Conservation (phyloP, 2,888 invertebrate genomes). For the Odontocolon sp. region DNA sequence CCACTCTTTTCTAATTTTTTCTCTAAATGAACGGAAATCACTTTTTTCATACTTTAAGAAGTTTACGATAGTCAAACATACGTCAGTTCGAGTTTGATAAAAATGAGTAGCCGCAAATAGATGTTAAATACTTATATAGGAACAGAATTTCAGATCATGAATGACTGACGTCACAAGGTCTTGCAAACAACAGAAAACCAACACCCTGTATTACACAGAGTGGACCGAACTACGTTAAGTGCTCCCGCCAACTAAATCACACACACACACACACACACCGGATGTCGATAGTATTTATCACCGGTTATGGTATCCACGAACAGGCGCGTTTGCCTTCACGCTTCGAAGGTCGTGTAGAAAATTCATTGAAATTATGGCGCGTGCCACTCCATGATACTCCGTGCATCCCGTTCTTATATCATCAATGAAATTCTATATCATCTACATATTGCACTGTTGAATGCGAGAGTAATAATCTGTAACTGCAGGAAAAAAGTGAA, state of each 20-base stretch:
- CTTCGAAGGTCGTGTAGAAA: constrained; percentile 26
- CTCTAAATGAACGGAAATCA: too few relatives aligned
- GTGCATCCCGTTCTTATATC: constrained; percentile 10
- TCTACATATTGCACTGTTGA: too few relatives aligned
- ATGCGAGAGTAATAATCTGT: too few relatives aligned
- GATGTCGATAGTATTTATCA: constrained; percentile 53
- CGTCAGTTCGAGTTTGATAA: too few relatives aligned
- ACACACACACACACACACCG: constrained; percentile 9
- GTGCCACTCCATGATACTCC: constrained; percentile 13
- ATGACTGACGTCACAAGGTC: background rate
- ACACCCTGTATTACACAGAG: background rate
- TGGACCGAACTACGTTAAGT: background rate
- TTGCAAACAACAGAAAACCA: background rate
- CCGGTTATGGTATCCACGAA: constrained; percentile 30
- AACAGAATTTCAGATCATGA: background rate
- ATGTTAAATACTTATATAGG: too few relatives aligned
- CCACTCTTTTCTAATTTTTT: too few relatives aligned
- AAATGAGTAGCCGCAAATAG: background rate
- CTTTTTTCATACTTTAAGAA: too few relatives aligned
- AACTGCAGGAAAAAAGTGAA: too few relatives aligned
- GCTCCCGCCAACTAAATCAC: background rate
- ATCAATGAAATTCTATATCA: background rate
- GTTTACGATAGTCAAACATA: too few relatives aligned
- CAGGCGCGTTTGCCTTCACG: constrained; percentile 13
- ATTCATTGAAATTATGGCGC: constrained; percentile 20